Conservation (phyloP, 2,113 vertebrate genomes). For the Tyrannus savana region DNA sequence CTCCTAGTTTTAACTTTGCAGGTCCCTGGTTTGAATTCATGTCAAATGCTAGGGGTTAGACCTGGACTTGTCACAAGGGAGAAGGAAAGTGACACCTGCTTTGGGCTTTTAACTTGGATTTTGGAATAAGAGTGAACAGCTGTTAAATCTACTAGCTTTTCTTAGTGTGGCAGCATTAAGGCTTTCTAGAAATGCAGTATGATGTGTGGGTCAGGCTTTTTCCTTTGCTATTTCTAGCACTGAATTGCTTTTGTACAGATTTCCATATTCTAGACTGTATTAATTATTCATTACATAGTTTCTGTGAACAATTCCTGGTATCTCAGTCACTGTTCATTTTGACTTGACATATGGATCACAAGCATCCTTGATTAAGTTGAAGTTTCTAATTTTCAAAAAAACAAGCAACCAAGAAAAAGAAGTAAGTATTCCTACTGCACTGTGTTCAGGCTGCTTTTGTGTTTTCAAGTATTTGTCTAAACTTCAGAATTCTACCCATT, state of each 20-base stretch:
- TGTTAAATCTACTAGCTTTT: neutral
- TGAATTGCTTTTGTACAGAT: neutral
- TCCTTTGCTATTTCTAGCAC: neutral
- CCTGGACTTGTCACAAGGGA: neutral
- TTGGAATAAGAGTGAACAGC: neutral
- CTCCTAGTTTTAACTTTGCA: neutral
- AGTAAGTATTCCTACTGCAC: neutral
- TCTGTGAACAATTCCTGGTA: neutral
- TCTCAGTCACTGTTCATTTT: neutral
- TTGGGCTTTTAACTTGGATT: neutral
- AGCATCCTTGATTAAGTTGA: neutral
- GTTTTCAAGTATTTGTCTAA: neutral
- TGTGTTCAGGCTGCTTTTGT: neutral
- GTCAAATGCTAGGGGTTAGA: neutral
- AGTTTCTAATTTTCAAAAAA: neutral
- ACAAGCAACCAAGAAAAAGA: neutral
- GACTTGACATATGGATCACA: neutral
- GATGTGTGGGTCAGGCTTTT: neutral
- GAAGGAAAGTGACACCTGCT: neutral
- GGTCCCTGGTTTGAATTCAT: neutral
- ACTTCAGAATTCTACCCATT: neutral
- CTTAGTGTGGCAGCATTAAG: neutral
- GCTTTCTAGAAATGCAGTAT: neutral
- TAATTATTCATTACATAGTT: neutral
- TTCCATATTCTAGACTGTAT: neutral